These are phyloP conservation scores for Thamnophis sirtalis DNA, from an alignment of 2,113 vertebrate genomes.

Conservation along the genomic window DNA sequence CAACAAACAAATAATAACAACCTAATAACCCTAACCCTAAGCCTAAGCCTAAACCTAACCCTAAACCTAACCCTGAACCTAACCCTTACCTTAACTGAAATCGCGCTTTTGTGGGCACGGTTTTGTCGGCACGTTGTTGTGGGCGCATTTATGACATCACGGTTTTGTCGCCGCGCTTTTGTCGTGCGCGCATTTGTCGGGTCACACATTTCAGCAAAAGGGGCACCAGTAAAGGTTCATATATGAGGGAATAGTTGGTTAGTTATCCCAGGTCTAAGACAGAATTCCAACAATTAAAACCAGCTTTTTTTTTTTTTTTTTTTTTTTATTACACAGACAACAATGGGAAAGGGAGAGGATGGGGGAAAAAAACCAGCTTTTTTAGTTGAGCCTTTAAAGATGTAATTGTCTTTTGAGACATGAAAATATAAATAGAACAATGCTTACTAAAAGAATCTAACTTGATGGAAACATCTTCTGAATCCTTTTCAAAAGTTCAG, in stretches of 20 bases:
- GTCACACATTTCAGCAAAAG: background rate
- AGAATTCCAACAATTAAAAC: background rate
- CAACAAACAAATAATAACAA: too few relatives aligned
- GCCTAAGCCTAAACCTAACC: too few relatives aligned
- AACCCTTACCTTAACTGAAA: too few relatives aligned
- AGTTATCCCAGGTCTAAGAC: background rate
- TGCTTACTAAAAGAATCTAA: background rate
- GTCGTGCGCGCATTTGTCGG: too few relatives aligned
- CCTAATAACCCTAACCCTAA: too few relatives aligned
- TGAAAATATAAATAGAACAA: background rate
- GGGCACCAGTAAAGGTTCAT: background rate
- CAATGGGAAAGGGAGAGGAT: too few relatives aligned
- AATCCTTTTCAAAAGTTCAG: background rate
- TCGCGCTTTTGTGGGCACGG: too few relatives aligned
- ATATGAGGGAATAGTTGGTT: background rate
- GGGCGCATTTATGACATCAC: too few relatives aligned
- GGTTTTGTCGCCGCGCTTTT: too few relatives aligned
- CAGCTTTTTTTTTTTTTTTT: background rate
- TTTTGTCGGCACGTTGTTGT: too few relatives aligned
- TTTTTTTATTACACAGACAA: too few relatives aligned
- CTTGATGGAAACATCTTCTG: background rate
- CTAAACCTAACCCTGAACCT: too few relatives aligned
- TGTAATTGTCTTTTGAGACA: background rate
- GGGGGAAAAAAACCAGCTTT: background rate
- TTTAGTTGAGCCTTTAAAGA: background rate